Evolutionary conservation across 2,797 vertebrate species (phyloP).

Genomic region (Urosaurus nigricauda): DNA sequence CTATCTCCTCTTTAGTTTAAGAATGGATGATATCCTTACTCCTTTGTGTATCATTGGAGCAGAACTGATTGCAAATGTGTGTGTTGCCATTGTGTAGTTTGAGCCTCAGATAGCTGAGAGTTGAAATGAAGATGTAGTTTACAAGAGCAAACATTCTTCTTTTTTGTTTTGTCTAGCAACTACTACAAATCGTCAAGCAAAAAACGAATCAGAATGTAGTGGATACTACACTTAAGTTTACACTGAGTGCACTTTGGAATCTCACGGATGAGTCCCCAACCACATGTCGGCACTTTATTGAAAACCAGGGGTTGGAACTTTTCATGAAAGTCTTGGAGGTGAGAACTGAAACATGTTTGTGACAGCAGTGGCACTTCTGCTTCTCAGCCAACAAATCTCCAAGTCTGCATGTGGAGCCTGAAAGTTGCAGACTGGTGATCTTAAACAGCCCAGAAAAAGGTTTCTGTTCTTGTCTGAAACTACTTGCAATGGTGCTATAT

Average conservation of each 20-base stretch:
- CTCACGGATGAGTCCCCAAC: constrained; percentile 98
- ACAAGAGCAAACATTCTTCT: not conserved
- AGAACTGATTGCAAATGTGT: not conserved
- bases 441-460: not conserved
- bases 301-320: constrained; percentile 97
- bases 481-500: not conserved
- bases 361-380: not conserved
- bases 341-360: constrained; percentile 50
- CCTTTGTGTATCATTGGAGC: not conserved
- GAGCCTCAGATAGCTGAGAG: not conserved
- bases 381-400: too few relatives aligned
- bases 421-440: not conserved
- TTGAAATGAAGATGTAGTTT: not conserved
- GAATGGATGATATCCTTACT: not conserved
- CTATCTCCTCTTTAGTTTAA: not conserved
- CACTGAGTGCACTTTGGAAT: constrained; percentile 98
- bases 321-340: constrained; percentile 99
- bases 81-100: not conserved
- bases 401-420: not conserved
- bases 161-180: constrained; percentile 84
- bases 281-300: constrained; percentile 97
- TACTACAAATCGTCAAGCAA: constrained; percentile 98
- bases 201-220: constrained; percentile 94
- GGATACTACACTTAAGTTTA: constrained; percentile 98
- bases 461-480: not conserved